These are phyloP conservation scores for Eublepharis macularius DNA, from an alignment of 2,113 vertebrate genomes.

Conservation along the genomic window DNA sequence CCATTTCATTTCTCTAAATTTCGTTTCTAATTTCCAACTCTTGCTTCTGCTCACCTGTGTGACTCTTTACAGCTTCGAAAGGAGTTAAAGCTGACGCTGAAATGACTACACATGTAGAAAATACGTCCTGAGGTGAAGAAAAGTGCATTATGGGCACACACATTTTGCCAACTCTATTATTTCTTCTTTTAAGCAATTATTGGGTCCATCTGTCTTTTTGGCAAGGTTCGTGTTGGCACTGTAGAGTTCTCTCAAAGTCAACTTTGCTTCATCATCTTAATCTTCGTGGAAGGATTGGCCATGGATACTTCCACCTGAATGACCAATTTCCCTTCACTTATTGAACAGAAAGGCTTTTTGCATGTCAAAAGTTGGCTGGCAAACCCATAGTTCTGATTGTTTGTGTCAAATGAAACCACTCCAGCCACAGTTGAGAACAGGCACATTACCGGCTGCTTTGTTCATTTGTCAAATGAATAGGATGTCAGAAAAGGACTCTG, in stretches of 20 bases:
- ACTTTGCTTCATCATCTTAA: background rate
- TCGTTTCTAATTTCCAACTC: background rate
- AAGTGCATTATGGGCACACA: background rate
- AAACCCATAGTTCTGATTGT: background rate
- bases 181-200: constrained; percentile 13
- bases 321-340: background rate
- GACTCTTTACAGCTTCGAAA: background rate
- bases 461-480: background rate
- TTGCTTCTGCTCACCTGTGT: background rate
- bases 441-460: background rate
- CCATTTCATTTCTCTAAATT: background rate
- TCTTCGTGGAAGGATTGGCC: background rate
- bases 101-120: background rate
- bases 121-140: background rate
- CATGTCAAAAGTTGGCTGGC: background rate
- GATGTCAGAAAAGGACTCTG: background rate
- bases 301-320: background rate
- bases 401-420: background rate
- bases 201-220: constrained; percentile 22
- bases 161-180: constrained; percentile 1
- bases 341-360: background rate
- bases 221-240: background rate
- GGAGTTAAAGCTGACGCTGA: background rate
- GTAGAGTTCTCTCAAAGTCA: background rate
- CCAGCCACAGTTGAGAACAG: background rate